A percentile compares a stretch with the other conserved stretches of the same genome.
Conservation (phyloP, 37 sponge, comb jelly and placozoan genomes). For the Bolinopsis microptera region DNA sequence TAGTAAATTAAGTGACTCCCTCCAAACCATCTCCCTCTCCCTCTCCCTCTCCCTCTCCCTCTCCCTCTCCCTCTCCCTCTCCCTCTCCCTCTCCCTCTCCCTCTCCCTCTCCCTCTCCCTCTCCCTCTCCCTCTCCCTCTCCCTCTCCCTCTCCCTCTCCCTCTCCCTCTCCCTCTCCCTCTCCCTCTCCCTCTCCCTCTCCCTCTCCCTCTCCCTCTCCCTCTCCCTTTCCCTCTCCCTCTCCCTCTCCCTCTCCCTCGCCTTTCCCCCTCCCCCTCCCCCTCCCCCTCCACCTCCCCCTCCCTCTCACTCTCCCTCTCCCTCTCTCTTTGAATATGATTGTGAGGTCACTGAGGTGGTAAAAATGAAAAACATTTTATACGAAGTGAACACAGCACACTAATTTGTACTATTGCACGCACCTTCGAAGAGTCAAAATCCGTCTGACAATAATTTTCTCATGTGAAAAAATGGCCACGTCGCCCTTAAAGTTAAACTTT, state of each 20-base stretch:
- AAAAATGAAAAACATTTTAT: no score
- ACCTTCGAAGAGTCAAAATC: no score
- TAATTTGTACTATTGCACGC: no score
- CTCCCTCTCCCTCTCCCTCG: neutral
- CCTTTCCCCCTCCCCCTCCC: neutral
- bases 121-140: neutral
- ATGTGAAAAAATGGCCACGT: no score
- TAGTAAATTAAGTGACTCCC: neutral
- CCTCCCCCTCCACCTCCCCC: neutral
- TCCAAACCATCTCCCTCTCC: slow-evolving; percentile 6
- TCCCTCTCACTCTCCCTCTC: neutral
- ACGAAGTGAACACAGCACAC: no score
- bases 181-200: neutral
- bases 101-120: slow-evolving; percentile 44
- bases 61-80: slow-evolving; percentile 72
- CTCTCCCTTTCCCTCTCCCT: neutral
- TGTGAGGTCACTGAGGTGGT: no score
- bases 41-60: slow-evolving; percentile 71
- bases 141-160: neutral
- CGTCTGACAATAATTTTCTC: no score
- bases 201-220: neutral
- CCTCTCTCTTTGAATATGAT: neutral
- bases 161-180: neutral
- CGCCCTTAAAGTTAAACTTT: no score
- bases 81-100: slow-evolving; percentile 70